phyloP scores from a whole-genome alignment of 2,113 vertebrate genomes.

The Petrocephalus microphthalmus region DNA sequence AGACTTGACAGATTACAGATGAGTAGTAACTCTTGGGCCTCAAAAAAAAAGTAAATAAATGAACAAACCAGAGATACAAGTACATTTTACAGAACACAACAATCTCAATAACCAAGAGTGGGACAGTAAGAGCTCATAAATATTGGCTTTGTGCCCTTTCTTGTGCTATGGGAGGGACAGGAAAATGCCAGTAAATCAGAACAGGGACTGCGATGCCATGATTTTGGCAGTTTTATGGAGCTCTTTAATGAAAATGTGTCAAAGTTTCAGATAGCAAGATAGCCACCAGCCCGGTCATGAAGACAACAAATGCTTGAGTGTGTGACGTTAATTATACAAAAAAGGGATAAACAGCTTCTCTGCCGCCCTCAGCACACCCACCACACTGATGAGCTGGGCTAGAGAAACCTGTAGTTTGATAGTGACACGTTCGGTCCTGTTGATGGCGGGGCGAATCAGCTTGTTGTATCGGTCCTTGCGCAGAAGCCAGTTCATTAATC shows the following conservation, averaged over 20 bases:
- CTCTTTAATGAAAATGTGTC: conserved; percentile 52
- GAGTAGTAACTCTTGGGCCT: background rate
- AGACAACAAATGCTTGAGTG: conserved; percentile 12
- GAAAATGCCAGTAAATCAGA: conserved; percentile 47
- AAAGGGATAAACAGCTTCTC: background rate
- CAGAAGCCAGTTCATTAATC: conserved; percentile 82
- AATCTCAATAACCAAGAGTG: conserved; percentile 35
- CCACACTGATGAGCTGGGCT: conserved; percentile 95
- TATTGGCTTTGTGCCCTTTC: conserved; percentile 18
- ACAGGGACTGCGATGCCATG: conserved; percentile 20
- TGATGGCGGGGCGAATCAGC: conserved; percentile 84
- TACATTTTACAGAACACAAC: conserved; percentile 21
- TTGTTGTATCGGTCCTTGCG: conserved; percentile 81
- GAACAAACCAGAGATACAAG: background rate
- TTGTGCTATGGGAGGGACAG: conserved; percentile 4
- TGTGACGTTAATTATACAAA: conserved; percentile 29
- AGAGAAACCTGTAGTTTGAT: conserved; percentile 80
- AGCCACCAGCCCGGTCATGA: conserved; percentile 34
- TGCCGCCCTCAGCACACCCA: conserved; percentile 49
- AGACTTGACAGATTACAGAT: background rate
- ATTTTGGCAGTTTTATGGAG: conserved; percentile 46
- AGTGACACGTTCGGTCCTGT: conserved; percentile 77
- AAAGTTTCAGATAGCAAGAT: conserved; percentile 43
- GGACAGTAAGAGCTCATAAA: conserved; percentile 41
- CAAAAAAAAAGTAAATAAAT: background rate